Evolutionary conservation across 2,113 vertebrate genomes (phyloP), one percentile per base, ranked within the genome.

Genomic region (Atractosteus spatula): DNA sequence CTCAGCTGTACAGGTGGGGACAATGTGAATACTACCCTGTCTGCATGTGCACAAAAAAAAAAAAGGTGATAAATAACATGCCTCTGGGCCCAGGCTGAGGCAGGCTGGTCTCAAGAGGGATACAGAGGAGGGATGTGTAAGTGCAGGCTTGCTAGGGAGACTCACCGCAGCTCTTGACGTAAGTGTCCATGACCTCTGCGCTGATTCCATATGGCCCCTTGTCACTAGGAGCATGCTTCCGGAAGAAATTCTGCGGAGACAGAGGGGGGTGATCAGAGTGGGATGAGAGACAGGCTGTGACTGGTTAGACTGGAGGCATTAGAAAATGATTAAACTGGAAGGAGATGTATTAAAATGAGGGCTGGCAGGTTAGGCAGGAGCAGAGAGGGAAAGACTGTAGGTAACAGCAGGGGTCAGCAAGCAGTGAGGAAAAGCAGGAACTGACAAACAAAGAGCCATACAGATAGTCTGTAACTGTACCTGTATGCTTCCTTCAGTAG

Each of bases 141-240:
- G 47, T 10, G 5, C 47, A 10, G 10, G 47, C 47, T 10, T 3
- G 2, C 55, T 14, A 29, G 13, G 13, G 29, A 55, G 6, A 86
- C 95, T 93, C 81, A 99, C 97, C 97, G 55, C 97, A 99, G 87
- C 97, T 99, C 85, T 99, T 99, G n/a, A 99, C 96, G 0, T 99
- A 99, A 0, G 97, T 99, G 85, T 99, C 97, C 97, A 99, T 99
- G 77, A 99, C 97, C 72, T 99, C 97, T 0, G 95, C 89, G 62
- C 97, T 98, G 87, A 99, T 98, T 55, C 97, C 97, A 10, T 98
- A 93, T 0, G 97, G 97, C 0, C 97, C 96, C 43, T 96, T 99
- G 70, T 99, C 97, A 81, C 94, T 99, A 0, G 97, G 97, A 0
- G 97, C 94, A 0, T 99, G 88, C 77, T 97, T 99, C 77, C 97